Percentiles rank a stretch among this genome's conserved stretches.
Conservation (phyloP, 2,888 invertebrate species). For the Antitype chi region DNA sequence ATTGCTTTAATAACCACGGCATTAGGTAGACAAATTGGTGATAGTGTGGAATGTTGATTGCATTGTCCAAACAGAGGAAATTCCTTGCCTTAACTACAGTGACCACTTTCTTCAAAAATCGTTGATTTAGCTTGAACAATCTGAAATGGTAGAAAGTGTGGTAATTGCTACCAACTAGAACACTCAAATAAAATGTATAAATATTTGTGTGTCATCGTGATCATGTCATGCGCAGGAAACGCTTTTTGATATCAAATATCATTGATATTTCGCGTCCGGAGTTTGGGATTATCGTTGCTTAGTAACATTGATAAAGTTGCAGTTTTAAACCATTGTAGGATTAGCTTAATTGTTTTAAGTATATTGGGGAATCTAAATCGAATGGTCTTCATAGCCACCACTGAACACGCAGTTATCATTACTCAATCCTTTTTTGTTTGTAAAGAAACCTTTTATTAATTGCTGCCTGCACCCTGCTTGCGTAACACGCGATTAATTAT, state of each 20-base stretch:
- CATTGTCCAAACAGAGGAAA: not conserved
- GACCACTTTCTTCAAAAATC: conserved; percentile 42
- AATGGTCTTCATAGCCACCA: not conserved
- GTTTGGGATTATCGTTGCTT: conserved; percentile 7
- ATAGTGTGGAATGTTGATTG: conserved; percentile 10
- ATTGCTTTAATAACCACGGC: not conserved
- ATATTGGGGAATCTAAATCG: not conserved
- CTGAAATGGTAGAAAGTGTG: conserved; percentile 55
- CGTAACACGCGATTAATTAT: too few species aligned
- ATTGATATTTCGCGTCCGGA: conserved; percentile 14
- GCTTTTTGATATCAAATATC: conserved; percentile 22
- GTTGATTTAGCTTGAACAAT: conserved; percentile 54
- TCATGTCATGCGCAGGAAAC: conserved; percentile 9
- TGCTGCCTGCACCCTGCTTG: too few species aligned
- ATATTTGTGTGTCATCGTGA: conserved; percentile 43
- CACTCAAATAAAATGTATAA: conserved; percentile 18
- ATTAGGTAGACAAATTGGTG: not conserved
- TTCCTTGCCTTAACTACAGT: not conserved
- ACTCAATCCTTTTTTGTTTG: not conserved
- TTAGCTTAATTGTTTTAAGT: not conserved
- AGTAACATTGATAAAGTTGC: not conserved
- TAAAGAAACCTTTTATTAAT: too few species aligned
- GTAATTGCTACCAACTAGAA: conserved; percentile 46
- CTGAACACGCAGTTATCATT: not conserved
- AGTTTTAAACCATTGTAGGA: not conserved